Evolutionary conservation across 2,797 vertebrate species (phyloP), one percentile per base, ranked within the genome.

Genomic region (Cryptoblepharus egeriae): DNA sequence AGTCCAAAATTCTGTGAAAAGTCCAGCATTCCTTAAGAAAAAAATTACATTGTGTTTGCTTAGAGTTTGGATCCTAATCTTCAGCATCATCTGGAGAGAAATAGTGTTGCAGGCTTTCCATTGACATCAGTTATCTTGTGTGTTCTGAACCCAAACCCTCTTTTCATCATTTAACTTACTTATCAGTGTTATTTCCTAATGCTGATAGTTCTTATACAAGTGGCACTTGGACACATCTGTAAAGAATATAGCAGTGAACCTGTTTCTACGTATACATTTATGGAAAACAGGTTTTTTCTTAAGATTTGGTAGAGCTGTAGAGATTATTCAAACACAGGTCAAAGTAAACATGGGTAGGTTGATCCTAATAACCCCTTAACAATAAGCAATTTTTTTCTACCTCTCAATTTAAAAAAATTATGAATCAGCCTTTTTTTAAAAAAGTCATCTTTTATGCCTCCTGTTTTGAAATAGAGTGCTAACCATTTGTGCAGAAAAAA

Each of bases 221-320:
- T 32, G 45, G 26, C 49, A 85, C 35, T 39, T 24, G 28, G 69
- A 82, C 3, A 1, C 32, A 39, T 74, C 55, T 87, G 81, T 13
- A 79, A 74, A 79, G 35, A 26, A 3, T 58, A 52, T 68, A 58
- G 30, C 22, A 77, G n/a, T n/a, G 18, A 63, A 35, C 60, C 60
- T 64, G 7, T 39, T n/a, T 87, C 30, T 73, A 88, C 75, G 37
- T 11, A 79, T 42, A 77, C 63, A 60, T 76, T 75, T 55, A 82
- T 68, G 18, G 22, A 74, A 85, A 81, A n/a, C 12, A 72, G 35
- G 12, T 67, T 63, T 65, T 61, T 24, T 60, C 52, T 75, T 64
- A 5, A 39, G 37, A n/a, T 57, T 75, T 77, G 39, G 72, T 28
- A 24, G 16, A 49, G 28, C 72, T 28, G 22, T 61, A 16, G 20